Evolutionary conservation across 2,888 invertebrate species (phyloP).

Genomic region (Dasypolia templi): DNA sequence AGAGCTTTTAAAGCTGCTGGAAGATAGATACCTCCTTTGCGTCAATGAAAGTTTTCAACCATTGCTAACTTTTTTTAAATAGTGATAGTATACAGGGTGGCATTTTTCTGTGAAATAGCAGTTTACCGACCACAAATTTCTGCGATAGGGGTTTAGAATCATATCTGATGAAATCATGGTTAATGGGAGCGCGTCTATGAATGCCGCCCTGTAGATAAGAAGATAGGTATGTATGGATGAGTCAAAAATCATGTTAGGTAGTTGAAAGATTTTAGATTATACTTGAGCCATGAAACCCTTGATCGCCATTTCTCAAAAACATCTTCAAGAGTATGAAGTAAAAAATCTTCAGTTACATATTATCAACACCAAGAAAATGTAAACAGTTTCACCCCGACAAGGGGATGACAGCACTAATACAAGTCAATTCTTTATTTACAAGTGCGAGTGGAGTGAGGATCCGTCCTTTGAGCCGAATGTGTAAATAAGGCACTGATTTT

Average conservation of each 20-base stretch:
- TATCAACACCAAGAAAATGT: not conserved
- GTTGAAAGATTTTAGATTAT: not conserved
- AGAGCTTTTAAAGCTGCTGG: not conserved
- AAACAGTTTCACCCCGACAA: slow-evolving; percentile 24
- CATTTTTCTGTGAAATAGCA: too few relatives aligned
- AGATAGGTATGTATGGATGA: not conserved
- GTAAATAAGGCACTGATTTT: slow-evolving; percentile 32
- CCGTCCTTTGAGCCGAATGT: slow-evolving; percentile 8
- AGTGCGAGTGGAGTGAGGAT: not conserved
- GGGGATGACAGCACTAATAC: slow-evolving; percentile 14
- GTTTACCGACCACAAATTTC: too few relatives aligned
- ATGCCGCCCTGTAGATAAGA: too few relatives aligned
- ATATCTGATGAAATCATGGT: too few relatives aligned
- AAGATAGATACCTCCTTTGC: not conserved
- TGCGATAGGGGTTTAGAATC: too few relatives aligned
- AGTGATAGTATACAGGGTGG: not conserved
- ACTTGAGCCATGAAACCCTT: not conserved
- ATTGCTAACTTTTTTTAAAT: not conserved
- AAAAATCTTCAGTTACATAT: not conserved
- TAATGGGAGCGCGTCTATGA: too few relatives aligned
- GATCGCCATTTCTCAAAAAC: not conserved
- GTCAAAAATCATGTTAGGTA: not conserved
- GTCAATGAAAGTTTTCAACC: not conserved
- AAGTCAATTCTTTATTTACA: slow-evolving; percentile 42
- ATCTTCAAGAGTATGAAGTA: not conserved